Evolutionary conservation across 2,797 vertebrate genomes (phyloP).

Genomic region (Fistularia commersonii): DNA sequence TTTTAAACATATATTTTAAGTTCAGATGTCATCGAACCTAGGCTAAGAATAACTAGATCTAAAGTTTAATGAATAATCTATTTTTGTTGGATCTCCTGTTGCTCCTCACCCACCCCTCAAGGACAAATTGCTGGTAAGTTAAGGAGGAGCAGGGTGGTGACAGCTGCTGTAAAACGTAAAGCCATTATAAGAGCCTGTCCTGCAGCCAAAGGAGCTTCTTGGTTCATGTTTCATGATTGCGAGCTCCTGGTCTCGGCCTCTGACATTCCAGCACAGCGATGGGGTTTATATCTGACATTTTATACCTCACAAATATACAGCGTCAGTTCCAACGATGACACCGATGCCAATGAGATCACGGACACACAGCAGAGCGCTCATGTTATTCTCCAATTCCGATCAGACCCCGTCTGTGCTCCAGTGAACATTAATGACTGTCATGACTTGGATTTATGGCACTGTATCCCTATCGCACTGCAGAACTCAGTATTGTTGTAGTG

Average conservation of each 20-base stretch:
- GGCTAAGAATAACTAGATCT: too few relatives aligned
- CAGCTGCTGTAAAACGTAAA: constrained; percentile 31
- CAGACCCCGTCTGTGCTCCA: too few relatives aligned
- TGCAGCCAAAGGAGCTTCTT: constrained; percentile 24
- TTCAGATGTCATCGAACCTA: too few relatives aligned
- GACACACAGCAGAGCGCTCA: constrained; percentile 2
- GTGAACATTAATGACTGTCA: too few relatives aligned
- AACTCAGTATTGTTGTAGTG: too few relatives aligned
- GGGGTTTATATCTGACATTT: constrained; percentile 20
- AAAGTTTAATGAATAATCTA: too few relatives aligned
- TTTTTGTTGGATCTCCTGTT: constrained; percentile 4
- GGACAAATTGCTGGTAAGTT: constrained; percentile 11
- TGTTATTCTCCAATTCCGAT: too few relatives aligned
- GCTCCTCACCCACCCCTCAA: constrained; percentile 3
- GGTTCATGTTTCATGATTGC: constrained; percentile 12
- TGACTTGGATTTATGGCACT: too few relatives aligned
- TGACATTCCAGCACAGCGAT: constrained; percentile 11
- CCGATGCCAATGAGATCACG: constrained; percentile 15
- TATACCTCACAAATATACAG: constrained; percentile 18
- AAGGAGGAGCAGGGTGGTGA: constrained; percentile 1
- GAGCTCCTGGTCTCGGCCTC: constrained; percentile 5
- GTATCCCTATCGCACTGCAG: too few relatives aligned
- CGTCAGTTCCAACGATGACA: constrained; percentile 17
- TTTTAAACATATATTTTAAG: too few relatives aligned
- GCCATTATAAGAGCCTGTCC: constrained; percentile 23